phyloP scores from a whole-genome alignment of 2,797 vertebrate species.

The Jordanella pulchra region DNA sequence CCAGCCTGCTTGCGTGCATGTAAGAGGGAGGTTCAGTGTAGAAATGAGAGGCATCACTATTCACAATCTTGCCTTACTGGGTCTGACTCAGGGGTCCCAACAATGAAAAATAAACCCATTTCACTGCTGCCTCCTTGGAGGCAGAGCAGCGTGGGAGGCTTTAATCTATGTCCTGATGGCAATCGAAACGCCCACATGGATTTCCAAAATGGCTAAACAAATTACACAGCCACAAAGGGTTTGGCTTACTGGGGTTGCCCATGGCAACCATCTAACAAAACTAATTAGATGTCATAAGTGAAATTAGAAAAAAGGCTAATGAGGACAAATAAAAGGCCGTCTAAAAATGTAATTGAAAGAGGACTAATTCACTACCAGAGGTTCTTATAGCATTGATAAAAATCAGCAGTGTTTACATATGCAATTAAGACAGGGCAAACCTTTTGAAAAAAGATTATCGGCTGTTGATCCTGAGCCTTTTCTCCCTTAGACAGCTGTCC shows the following conservation, averaged over 20 bases:
- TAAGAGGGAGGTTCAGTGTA: slow-evolving; percentile 14
- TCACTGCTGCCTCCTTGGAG: slow-evolving; percentile 48
- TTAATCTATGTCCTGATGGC: slow-evolving; percentile 71
- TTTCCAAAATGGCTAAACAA: slow-evolving; percentile 70
- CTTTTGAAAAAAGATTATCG: slow-evolving; percentile 90
- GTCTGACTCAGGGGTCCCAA: slow-evolving; percentile 45
- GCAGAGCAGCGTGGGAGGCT: slow-evolving; percentile 64
- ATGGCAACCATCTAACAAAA: slow-evolving; percentile 64
- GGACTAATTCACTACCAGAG: slow-evolving; percentile 25
- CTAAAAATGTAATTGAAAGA: slow-evolving; percentile 14
- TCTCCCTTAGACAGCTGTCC: slow-evolving; percentile 82
- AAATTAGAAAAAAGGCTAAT: slow-evolving; percentile 34
- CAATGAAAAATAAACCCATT: slow-evolving; percentile 62
- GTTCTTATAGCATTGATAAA: slow-evolving; percentile 19
- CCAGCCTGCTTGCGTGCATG: slow-evolving; percentile 1
- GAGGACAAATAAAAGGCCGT: slow-evolving; percentile 27
- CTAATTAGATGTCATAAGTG: slow-evolving; percentile 58
- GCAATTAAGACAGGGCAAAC: slow-evolving; percentile 69
- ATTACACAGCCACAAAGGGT: slow-evolving; percentile 61
- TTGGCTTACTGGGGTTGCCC: slow-evolving; percentile 50
- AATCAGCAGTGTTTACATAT: slow-evolving; percentile 20
- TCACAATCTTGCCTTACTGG: slow-evolving; percentile 43
- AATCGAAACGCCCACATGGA: slow-evolving; percentile 68
- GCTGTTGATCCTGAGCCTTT: slow-evolving; percentile 83
- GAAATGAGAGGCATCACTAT: slow-evolving; percentile 48